A percentile compares a stretch with the other conserved stretches of the same genome.
Conservation (phyloP, 2,797 vertebrate genomes). For the Pyrocephalus nanus region DNA sequence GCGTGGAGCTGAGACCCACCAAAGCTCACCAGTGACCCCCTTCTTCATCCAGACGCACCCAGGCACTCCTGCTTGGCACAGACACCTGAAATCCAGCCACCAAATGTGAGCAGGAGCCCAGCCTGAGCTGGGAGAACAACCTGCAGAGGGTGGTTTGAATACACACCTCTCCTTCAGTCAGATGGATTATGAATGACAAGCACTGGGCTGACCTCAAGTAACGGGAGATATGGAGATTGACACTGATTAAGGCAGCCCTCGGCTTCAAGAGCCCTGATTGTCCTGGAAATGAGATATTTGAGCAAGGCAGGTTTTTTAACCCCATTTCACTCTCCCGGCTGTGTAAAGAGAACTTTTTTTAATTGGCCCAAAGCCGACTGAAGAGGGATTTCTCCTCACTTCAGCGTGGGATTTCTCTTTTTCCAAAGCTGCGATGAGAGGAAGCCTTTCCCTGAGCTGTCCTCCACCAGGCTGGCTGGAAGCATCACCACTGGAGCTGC, state of each 20-base stretch:
- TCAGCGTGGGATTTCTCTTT: neutral
- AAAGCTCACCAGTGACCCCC: neutral
- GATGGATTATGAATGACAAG: neutral
- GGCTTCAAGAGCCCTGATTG: neutral
- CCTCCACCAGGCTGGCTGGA: neutral
- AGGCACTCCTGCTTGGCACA: neutral
- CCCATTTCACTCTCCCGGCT: neutral
- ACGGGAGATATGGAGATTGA: neutral
- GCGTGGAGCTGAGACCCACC: neutral
- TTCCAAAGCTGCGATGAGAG: neutral
- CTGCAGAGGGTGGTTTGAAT: neutral
- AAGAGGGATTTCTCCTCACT: neutral
- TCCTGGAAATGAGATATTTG: neutral
- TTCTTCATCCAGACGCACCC: rapidly evolving
- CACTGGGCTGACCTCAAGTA: neutral
- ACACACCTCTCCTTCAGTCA: neutral
- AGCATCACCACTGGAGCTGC: neutral
- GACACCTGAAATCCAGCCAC: neutral
- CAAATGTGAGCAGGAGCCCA: rapidly evolving
- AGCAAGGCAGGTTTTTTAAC: neutral
- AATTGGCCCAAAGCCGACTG: neutral
- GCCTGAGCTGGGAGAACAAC: neutral
- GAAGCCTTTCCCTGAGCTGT: neutral
- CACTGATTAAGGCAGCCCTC: neutral
- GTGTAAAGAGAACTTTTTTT: neutral